phyloP scores from a whole-genome alignment of 2,797 vertebrate genomes.

The Alectoris magna region DNA sequence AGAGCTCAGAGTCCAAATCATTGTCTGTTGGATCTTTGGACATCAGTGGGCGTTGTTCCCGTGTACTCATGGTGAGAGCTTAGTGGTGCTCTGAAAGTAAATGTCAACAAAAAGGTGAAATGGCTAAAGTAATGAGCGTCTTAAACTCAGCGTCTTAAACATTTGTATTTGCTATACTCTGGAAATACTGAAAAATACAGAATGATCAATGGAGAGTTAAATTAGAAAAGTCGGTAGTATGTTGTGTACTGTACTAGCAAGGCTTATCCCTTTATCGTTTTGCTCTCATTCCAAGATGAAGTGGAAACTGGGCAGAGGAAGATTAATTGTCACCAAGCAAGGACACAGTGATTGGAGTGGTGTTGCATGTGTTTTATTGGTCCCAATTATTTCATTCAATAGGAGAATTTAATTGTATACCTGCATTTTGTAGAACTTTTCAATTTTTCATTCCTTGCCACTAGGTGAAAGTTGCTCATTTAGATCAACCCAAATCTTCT shows the following conservation, averaged over 20 bases:
- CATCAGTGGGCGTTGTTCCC: not conserved
- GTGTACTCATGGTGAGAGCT: not conserved
- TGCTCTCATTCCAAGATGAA: not conserved
- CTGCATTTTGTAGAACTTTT: constrained; percentile 1
- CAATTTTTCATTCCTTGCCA: not conserved
- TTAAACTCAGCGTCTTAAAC: not conserved
- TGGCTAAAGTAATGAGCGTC: not conserved
- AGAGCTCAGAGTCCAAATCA: not conserved
- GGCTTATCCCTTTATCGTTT: constrained; percentile 21
- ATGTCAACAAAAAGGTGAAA: not conserved
- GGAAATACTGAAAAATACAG: not conserved
- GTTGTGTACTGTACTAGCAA: not conserved
- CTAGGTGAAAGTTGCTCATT: not conserved
- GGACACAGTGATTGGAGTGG: not conserved
- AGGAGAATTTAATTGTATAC: not conserved
- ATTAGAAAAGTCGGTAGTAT: not conserved
- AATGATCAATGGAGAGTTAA: not conserved
- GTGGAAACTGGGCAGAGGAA: not conserved
- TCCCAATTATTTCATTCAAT: not conserved
- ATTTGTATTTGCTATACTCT: not conserved
- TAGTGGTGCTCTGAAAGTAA: not conserved
- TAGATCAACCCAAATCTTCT: not conserved
- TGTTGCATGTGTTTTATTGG: not conserved
- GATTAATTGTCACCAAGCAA: not conserved
- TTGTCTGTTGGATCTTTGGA: not conserved